Base-by-base conservation (phyloP, 1,140 invertebrate genomes). In the Ostrea denselamellosa region DNA sequence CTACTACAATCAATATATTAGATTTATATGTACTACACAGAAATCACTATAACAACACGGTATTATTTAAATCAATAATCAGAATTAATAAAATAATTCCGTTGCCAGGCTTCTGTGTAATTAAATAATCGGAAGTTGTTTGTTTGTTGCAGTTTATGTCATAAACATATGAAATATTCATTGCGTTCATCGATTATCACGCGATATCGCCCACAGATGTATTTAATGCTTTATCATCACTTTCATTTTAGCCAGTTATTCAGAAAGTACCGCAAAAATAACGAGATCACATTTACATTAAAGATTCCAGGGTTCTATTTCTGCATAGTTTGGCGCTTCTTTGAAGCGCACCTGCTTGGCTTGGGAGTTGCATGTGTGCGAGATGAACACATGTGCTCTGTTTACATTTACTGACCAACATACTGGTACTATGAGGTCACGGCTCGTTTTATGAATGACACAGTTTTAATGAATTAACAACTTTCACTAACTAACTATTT, bases 371-470 rank as follows among this genome's bases (percentile, higher is more conserved):
- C 68, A 77, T 77, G 68, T 77, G 68, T 9, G 28, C 25, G 68
- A 22, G 68, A 34, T 17, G 68, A 77, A 77, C 68, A 77, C 68
- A 77, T 77, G 68, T 71, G 68, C 68, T 77, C 25, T 77, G 68
- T 77, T 77, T 77, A 77, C 68, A 77, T 77, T 77, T 77, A 77
- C 68, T 77, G 68, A 77, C 68, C 68, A 77, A 77, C 68, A 77
- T 77, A 77, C 28, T 77, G 68, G 68, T 77, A 34, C 68, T 77
- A 77, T 34, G 68, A 34, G 68, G 68, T 77, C 68, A 77, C 68
- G 68, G 28, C 25, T 77, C 68, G 68, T 77, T 77, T 77, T 34
- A 77, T 77, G 68, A 77, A 77, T 77, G 68, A 22, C 68, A 77
- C 28, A 77, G 22, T 77, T 77, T 28, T 10, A 77, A 77, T 28